Evolutionary conservation across 1,140 invertebrate genomes (phyloP), one percentile per base, ranked within the genome.

Genomic region (Drosophila neocordata): DNA sequence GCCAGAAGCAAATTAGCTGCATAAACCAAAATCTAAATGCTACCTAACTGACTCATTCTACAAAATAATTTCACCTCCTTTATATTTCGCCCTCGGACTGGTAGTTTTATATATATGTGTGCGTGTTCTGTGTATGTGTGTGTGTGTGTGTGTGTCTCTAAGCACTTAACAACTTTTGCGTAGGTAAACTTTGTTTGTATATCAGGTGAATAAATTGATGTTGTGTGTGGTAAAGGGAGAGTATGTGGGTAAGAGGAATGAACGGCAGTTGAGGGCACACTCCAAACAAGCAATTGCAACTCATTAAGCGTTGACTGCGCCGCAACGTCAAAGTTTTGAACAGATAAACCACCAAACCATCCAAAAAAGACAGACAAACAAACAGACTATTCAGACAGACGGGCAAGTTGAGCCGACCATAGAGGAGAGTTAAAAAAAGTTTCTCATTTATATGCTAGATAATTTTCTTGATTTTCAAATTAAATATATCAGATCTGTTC

Each of bases 261-360:
- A 31, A 13, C n/a, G 34, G 55, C 34, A 38, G 15, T 18, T 48
- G 41, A 48, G 35, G 31, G 31, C 57, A 59, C 62, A 70, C 81
- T 76, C 73, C 71, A 84, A 85, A 85, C 73, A 85, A 84, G 77
- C 81, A 85, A 80, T 85, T 81, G 73, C 75, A 87, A 85, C 81
- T 85, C 81, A 85, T 85, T 85, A 85, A 75, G 77, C 82, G 64
- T 84, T 77, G 81, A 77, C 81, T 84, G 62, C 55, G 72, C 73
- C 62, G 37, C 63, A 81, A 77, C 77, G 68, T 73, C 75, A 83
- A 71, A 83, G 66, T 82, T 82, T 76, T 41, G 62, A 67, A 52
- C 74, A 82, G 74, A 74, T 78, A 74, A 63, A 67, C 27, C 57
- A 48, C 18, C 41, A 11, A 48, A 48, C 41, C 41, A 48, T 15